Percentiles rank a stretch among this genome's conserved stretches.
Evolutionary conservation across 2,888 invertebrate genomes (phyloP).

Genomic region (Temnothorax ravouxi): DNA sequence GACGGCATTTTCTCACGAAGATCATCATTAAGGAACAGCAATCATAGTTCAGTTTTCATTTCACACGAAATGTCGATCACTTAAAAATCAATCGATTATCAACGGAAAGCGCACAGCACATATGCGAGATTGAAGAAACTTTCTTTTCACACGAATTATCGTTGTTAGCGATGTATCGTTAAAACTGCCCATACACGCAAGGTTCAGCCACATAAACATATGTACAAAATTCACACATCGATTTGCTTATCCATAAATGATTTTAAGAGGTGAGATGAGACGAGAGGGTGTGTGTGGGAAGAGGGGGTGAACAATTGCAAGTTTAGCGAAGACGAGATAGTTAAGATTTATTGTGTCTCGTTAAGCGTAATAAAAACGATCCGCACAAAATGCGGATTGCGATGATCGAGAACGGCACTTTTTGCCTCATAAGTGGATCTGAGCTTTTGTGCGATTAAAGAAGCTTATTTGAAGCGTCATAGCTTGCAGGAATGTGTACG

Average conservation of each 20-base stretch:
- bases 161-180: slow-evolving; percentile 74
- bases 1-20: not conserved
- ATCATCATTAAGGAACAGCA: not conserved
- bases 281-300: not conserved
- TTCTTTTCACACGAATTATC: slow-evolving; percentile 20
- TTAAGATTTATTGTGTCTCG: slow-evolving; percentile 61
- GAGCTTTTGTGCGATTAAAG: slow-evolving; percentile 63
- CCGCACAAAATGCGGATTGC: slow-evolving; percentile 25
- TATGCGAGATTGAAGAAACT: not conserved
- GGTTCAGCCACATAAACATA: slow-evolving; percentile 73
- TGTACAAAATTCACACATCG: slow-evolving; percentile 76
- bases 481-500: slow-evolving; percentile 4
- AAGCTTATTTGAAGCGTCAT: slow-evolving; percentile 39
- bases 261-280: slow-evolving; percentile 29
- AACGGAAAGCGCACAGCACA: not conserved
- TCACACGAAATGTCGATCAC: not conserved
- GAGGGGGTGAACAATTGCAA: slow-evolving; percentile 48
- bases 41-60: not conserved
- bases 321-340: slow-evolving; percentile 59
- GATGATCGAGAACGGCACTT: slow-evolving; percentile 12
- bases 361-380: slow-evolving; percentile 55
- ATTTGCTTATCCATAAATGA: slow-evolving; percentile 64
- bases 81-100: slow-evolving; percentile 3
- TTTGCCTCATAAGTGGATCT: not conserved
- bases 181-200: slow-evolving; percentile 79